Evolutionary conservation across 1,140 invertebrate genomes (phyloP).

Genomic region (Ruditapes philippinarum): DNA sequence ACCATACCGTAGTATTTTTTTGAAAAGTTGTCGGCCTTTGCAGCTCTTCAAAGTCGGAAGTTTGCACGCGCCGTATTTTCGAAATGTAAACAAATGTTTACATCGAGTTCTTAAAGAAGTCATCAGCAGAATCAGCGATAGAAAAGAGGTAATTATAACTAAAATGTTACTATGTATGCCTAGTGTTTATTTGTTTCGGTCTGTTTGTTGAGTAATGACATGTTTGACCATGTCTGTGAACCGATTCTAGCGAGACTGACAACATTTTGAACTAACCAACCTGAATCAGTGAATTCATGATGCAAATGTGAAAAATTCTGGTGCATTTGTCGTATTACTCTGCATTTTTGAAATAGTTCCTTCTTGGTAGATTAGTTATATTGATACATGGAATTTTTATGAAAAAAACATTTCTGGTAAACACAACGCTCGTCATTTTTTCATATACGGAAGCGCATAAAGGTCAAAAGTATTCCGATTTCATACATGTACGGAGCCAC

Average conservation of each 20-base stretch:
- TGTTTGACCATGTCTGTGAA: conserved; percentile 10
- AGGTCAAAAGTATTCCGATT: conserved; percentile 26
- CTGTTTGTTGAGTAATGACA: conserved; percentile 1
- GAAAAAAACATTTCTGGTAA: conserved; percentile 36
- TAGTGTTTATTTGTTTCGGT: conserved; percentile 8
- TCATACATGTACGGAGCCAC: conserved; percentile 3
- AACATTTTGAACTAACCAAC: conserved; percentile 21
- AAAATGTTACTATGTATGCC: not conserved
- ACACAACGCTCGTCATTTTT: not conserved
- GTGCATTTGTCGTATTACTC: not conserved
- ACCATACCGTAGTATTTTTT: not conserved
- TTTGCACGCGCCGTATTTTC: not conserved
- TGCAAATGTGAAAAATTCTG: conserved; percentile 13
- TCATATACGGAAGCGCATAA: conserved; percentile 47
- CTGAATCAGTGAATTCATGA: not conserved
- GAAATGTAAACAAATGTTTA: not conserved
- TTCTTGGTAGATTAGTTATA: conserved; percentile 13
- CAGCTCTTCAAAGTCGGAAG: not conserved
- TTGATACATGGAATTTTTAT: conserved; percentile 28
- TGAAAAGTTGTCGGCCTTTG: not conserved
- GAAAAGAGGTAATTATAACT: not conserved
- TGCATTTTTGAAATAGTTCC: conserved; percentile 10
- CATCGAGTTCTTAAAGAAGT: not conserved
- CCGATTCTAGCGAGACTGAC: conserved; percentile 22
- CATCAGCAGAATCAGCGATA: not conserved